These are phyloP conservation scores for Periparus ater DNA, from an alignment of 2,797 vertebrate genomes.

Conservation along the genomic window DNA sequence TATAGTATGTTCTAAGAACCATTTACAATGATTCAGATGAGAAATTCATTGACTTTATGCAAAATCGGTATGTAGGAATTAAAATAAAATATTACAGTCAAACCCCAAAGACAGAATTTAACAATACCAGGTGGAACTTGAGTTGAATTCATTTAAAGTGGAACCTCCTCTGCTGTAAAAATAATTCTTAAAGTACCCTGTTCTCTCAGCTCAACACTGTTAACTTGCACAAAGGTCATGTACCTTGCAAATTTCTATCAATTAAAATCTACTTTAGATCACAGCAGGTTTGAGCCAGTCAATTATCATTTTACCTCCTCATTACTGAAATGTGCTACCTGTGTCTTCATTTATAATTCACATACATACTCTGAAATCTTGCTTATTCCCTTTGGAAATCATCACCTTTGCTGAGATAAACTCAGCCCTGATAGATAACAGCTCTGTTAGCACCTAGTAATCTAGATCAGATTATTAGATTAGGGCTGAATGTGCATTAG, in stretches of 20 bases:
- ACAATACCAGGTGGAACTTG: not conserved
- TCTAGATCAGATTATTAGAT: constrained; percentile 60
- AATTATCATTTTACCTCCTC: constrained; percentile 33
- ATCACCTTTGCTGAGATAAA: not conserved
- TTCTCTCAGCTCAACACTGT: not conserved
- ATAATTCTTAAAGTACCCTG: not conserved
- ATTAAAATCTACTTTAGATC: constrained; percentile 40
- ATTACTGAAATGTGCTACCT: not conserved
- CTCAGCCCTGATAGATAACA: not conserved
- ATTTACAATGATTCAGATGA: not conserved
- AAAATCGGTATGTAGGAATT: not conserved
- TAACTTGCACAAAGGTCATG: not conserved
- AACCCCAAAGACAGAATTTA: not conserved
- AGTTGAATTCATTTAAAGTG: not conserved
- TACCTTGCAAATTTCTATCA: constrained; percentile 19
- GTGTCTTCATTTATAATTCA: constrained; percentile 25
- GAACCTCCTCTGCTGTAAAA: not conserved
- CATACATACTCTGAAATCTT: not conserved
- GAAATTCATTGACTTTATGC: not conserved
- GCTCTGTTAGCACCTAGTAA: constrained; percentile 13
- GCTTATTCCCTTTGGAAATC: constrained; percentile 10
- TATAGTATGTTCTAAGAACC: not conserved
- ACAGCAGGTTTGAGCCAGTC: not conserved
- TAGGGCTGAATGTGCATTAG: constrained; percentile 1
- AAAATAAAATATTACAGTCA: not conserved